Evolutionary conservation across 2,797 vertebrate species (phyloP).

Genomic region (Sciurus vulgaris): DNA sequence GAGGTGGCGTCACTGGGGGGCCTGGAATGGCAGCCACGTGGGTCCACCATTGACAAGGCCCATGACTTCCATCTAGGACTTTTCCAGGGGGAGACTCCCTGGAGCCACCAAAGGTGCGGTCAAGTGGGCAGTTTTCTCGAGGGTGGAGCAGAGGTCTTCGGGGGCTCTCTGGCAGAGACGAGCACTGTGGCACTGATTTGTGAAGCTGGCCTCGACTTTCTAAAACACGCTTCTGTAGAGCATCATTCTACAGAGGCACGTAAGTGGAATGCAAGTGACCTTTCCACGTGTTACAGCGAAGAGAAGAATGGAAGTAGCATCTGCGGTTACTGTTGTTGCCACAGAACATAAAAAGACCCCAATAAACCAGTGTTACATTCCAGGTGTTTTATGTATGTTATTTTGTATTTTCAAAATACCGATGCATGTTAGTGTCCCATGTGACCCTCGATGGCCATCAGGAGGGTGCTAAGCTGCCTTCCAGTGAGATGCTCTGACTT

Average conservation of each 20-base stretch:
- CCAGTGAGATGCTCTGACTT: background rate
- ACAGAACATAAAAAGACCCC: slow-evolving; percentile 1
- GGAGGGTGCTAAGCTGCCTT: background rate
- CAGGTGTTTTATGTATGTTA: background rate
- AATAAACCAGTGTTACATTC: background rate
- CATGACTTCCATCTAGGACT: background rate
- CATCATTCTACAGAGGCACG: background rate
- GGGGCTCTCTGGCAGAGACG: background rate
- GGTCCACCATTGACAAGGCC: background rate
- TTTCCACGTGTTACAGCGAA: background rate
- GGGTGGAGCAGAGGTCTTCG: background rate
- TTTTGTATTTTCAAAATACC: background rate
- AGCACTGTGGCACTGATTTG: background rate
- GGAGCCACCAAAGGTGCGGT: background rate
- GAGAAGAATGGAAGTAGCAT: background rate
- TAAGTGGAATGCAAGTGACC: background rate
- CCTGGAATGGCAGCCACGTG: background rate
- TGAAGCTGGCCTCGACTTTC: background rate
- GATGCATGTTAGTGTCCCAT: background rate
- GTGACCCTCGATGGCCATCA: background rate
- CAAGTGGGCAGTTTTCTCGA: background rate
- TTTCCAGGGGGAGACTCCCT: background rate
- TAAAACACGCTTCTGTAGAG: background rate
- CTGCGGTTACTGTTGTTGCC: background rate
- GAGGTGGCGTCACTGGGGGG: background rate